Conservation (phyloP, 2,888 invertebrate species). For the Volucella inanis region DNA sequence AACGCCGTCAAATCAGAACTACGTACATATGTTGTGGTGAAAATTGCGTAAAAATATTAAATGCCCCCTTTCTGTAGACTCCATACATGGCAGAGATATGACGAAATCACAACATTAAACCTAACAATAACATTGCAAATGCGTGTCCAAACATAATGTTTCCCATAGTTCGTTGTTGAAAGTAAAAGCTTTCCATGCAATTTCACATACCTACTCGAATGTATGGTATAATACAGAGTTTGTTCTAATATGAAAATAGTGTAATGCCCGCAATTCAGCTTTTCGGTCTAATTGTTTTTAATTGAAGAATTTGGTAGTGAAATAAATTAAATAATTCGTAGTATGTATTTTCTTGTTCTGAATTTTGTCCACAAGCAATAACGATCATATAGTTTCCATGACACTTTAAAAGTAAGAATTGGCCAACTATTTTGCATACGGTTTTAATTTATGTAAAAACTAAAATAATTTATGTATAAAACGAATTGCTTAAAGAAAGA, state of each 20-base stretch:
- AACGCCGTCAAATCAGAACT: too few species aligned
- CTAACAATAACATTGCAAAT: constrained; percentile 27
- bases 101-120: constrained; percentile 1
- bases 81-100: background rate
- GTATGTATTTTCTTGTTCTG: background rate
- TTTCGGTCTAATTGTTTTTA: constrained; percentile 49
- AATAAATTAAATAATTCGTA: constrained; percentile 1
- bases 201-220: constrained; percentile 13
- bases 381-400: too few species aligned
- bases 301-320: background rate
- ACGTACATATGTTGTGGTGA: background rate
- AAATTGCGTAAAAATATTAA: constrained; percentile 1
- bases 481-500: too few species aligned
- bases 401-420: too few species aligned
- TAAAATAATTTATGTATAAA: too few species aligned
- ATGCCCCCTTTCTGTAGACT: constrained; percentile 6
- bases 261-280: constrained; percentile 24
- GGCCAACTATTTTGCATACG: too few species aligned
- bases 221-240: too few species aligned
- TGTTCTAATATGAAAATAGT: constrained; percentile 39
- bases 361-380: too few species aligned
- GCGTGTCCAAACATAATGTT: constrained; percentile 35
- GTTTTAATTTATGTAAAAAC: too few species aligned
- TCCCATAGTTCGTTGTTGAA: constrained; percentile 33
- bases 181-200: constrained; percentile 61